A percentile compares a stretch with the other conserved stretches of the same genome.
phyloP scores from a whole-genome alignment of 2,113 vertebrate species.

The Neotragus pygmaeus region DNA sequence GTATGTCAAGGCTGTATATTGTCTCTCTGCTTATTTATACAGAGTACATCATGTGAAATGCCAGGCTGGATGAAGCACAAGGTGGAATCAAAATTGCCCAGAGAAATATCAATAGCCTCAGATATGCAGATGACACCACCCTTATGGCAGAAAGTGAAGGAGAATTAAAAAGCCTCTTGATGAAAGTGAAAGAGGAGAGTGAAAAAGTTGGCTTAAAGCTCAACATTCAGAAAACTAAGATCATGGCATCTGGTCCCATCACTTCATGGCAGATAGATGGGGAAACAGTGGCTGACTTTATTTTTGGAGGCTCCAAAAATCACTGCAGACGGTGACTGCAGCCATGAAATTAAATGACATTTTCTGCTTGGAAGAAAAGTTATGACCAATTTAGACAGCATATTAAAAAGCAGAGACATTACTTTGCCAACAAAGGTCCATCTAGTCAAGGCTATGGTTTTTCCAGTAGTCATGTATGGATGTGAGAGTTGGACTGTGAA shows the following conservation, averaged over 20 bases:
- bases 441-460: background rate
- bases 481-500: background rate
- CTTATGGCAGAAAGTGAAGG: too few species aligned
- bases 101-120: background rate
- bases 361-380: background rate
- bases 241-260: background rate
- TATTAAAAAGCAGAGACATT: background rate
- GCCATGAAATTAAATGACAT: background rate
- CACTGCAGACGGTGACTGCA: background rate
- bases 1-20: background rate
- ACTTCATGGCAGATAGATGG: background rate
- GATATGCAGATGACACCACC: background rate
- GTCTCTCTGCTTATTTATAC: background rate
- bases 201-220: too few species aligned
- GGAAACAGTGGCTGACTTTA: background rate
- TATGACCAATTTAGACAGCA: background rate
- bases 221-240: background rate
- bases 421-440: background rate
- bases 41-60: background rate
- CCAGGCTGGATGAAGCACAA: background rate
- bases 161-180: too few species aligned
- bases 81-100: background rate
- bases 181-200: too few species aligned
- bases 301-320: background rate
- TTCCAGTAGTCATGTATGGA: background rate